Base-by-base conservation (phyloP, 2,888 invertebrate genomes). In the Parthenolecanium corni region DNA sequence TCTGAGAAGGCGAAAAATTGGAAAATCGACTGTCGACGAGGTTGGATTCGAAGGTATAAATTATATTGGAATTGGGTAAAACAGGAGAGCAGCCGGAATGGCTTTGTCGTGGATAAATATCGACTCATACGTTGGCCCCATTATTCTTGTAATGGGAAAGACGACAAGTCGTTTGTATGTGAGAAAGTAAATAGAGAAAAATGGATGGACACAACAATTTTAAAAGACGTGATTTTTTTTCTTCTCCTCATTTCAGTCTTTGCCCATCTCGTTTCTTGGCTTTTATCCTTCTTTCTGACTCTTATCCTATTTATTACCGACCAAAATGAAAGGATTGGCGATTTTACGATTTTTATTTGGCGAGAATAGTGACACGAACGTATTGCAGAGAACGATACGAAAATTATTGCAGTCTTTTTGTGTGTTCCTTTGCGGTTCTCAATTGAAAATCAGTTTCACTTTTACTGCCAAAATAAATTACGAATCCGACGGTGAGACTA, bases 91-190 rank as follows among this genome's bases (percentile, higher is more conserved):
- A 42, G 54, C 54, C n/a, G n/a, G 54, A 54, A 54, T 54, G 54
- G 21, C 42, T 54, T 54, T 54, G 54, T 54, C 54, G 54, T 54
- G 40, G 54, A 54, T 42, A 54, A 54, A 54, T 54, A 54, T 54
- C 54, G 54, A 40, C 54, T 54, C 54, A 54, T 54, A 54, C 54
- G 40, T 54, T 54, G 42, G 54, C 54, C 31, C 31, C 54, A 54
- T 54, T 54, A 54, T 54, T 54, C 54, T 54, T 54, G 38, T 54
- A 54, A 54, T 54, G 54, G 54, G 9, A 54, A 54, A 54, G 54
- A 54, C 54, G 54, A 54, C 54, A 54, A 52, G 54, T 54, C 54
- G 40, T 54, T 54, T 54, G 40, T 54, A 54, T n/a, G n/a, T 54
- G 54, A 24, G 21, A 54, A 54, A 54, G 54, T 42, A 54, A 54